Base-by-base conservation (phyloP, 1,140 invertebrate genomes). In the Drosophila cardini region DNA sequence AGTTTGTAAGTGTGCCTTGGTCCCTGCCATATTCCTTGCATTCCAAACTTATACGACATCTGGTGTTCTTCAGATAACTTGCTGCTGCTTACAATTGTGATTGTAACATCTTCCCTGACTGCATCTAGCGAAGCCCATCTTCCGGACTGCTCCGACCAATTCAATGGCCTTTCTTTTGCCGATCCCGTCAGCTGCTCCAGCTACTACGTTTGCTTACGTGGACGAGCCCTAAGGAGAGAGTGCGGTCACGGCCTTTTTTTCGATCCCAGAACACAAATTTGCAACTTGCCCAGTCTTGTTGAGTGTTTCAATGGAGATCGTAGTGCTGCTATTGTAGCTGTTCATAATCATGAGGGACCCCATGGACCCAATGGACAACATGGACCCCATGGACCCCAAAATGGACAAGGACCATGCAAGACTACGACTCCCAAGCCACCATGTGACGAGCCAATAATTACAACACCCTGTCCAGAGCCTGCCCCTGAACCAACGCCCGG, bases 111-210 rank as follows among this genome's bases (percentile, higher is more conserved):
- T 13, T 48, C 56, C 13, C 16, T 76, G 38, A 21, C 68, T 18
- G 55, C 57, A 38, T 42, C 26, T 8, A 50, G 45, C 16, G 30
- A 46, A 2, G 76, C 80, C 7, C 36, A 57, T 11, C 21, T 11
- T 18, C 76, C 80, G 4, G 64, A 70, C 4, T 83, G 80, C 32
- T 30, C 60, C 34, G 76, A 78, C 0, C 68, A 73, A 4, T 45
- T 56, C 16, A 83, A 72, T 60, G 80, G 72, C 2, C 48, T 83
- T 10, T 63, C 76, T 11, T 70, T 83, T 45, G 57, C 80, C 7
- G 80, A 83, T 50, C 80, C 79, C 4, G 13, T 40, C 0, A 83
- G 80, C 34, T 83, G 80, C 38, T 79, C 80, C 15, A 65, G 80
- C 43, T 83, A 76, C 36, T 79, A 72, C 53, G 55, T 83, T 2